Percentiles rank a stretch among this genome's conserved stretches.
Conservation (phyloP, 1,140 invertebrate species). For the Drosophila equinoxialis region DNA sequence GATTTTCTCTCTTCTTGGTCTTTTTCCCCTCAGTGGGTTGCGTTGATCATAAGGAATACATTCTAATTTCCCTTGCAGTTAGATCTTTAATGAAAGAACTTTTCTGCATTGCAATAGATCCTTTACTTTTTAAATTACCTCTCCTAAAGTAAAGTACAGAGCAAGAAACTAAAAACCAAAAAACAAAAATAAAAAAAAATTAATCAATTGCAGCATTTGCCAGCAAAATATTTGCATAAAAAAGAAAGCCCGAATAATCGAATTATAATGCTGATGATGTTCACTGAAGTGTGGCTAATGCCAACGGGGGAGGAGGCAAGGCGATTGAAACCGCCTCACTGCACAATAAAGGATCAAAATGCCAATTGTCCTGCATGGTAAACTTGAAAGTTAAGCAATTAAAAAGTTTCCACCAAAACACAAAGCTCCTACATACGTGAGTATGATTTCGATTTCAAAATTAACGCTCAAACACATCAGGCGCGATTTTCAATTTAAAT, state of each 20-base stretch:
- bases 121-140: too few species aligned
- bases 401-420: slow-evolving; percentile 69
- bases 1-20: background rate
- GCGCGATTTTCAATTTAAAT: slow-evolving; percentile 78
- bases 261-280: slow-evolving; percentile 4
- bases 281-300: slow-evolving; percentile 45
- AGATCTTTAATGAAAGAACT: too few species aligned
- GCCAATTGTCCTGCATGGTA: slow-evolving; percentile 44
- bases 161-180: background rate
- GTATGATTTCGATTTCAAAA: slow-evolving; percentile 40
- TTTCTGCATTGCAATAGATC: too few species aligned
- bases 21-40: too few species aligned
- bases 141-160: background rate
- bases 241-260: slow-evolving; percentile 10
- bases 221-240: slow-evolving; percentile 15
- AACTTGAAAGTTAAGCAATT: slow-evolving; percentile 69
- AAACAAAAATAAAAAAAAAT: background rate
- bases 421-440: slow-evolving; percentile 14
- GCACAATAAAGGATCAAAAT: slow-evolving; percentile 36
- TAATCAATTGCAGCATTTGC: slow-evolving; percentile 18
- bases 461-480: slow-evolving; percentile 79
- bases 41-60: too few species aligned
- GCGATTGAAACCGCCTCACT: slow-evolving; percentile 39
- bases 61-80: too few species aligned
- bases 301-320: slow-evolving; percentile 11